A percentile compares a stretch with the other conserved stretches of the same genome.
These are phyloP conservation scores for Sebastes schlegelii DNA, from an alignment of 2,113 vertebrate genomes.

Conservation along the genomic window DNA sequence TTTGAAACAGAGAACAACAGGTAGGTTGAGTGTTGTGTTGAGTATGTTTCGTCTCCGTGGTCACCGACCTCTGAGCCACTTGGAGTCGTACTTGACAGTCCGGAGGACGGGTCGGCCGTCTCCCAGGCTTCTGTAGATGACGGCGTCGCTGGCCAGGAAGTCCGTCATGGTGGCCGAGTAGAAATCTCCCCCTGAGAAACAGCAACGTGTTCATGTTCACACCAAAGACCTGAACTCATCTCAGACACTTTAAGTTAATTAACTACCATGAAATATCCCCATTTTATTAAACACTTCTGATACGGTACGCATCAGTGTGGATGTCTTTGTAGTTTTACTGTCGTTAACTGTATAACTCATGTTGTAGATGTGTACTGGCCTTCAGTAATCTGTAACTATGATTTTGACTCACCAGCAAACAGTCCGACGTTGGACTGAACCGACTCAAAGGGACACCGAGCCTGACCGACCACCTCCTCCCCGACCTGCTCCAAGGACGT, in stretches of 20 bases:
- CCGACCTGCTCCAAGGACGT: constrained; percentile 86
- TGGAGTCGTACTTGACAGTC: constrained; percentile 93
- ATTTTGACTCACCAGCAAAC: constrained; percentile 87
- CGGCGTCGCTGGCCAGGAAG: constrained; percentile 91
- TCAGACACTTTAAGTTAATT: too few relatives aligned
- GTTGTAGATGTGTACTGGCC: not conserved
- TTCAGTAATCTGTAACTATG: not conserved
- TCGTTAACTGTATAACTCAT: not conserved
- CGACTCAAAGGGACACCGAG: constrained; percentile 92
- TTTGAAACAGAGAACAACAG: not conserved
- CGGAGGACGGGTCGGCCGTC: constrained; percentile 85
- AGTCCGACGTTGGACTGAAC: constrained; percentile 89
- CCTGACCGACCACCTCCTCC: constrained; percentile 90
- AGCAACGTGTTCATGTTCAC: not conserved
- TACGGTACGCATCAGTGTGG: too few relatives aligned
- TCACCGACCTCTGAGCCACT: constrained; percentile 89
- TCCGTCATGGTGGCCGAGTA: constrained; percentile 93
- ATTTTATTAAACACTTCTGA: too few relatives aligned
- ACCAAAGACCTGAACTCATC: too few relatives aligned
- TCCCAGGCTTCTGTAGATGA: constrained; percentile 92
- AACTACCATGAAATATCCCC: not conserved
- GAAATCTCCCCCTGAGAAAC: constrained; percentile 86
- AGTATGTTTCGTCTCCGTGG: not conserved
- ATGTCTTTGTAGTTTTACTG: not conserved
- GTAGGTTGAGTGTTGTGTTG: not conserved